These are phyloP conservation scores for Aplochiton taeniatus DNA, from an alignment of 2,797 vertebrate genomes.

Conservation along the genomic window DNA sequence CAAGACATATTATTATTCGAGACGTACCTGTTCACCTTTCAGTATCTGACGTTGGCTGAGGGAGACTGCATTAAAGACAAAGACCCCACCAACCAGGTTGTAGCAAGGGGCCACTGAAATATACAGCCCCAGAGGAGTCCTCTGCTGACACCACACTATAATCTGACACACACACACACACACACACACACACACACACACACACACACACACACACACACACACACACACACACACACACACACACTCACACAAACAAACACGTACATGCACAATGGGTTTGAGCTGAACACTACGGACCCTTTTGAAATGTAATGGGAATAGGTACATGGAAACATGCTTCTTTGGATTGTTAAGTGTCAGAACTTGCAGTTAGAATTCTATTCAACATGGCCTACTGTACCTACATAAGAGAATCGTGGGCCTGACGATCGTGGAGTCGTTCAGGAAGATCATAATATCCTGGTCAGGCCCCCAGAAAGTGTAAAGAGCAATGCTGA, in stretches of 20 bases:
- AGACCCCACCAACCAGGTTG: conserved; percentile 68
- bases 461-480: background rate
- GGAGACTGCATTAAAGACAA: conserved; percentile 58
- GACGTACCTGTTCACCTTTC: conserved; percentile 75
- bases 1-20: background rate
- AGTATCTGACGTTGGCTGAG: conserved; percentile 51
- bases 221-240: conserved; percentile 1
- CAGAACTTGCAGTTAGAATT: too few relatives aligned
- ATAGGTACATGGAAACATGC: too few relatives aligned
- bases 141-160: conserved; percentile 66
- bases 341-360: too few relatives aligned
- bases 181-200: background rate
- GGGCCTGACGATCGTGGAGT: conserved; percentile 43
- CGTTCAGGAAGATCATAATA: conserved; percentile 68
- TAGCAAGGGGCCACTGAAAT: conserved; percentile 76
- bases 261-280: too few relatives aligned
- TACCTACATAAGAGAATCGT: conserved; percentile 77
- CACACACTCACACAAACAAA: too few relatives aligned
- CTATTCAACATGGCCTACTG: conserved; percentile 19
- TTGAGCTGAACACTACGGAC: too few relatives aligned
- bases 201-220: background rate
- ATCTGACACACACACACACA: conserved; percentile 58
- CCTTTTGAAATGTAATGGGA: too few relatives aligned
- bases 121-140: conserved; percentile 25
- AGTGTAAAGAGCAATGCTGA: too few relatives aligned